Base-by-base conservation (phyloP, 2,113 vertebrate genomes). In the Perca schrenkii region DNA sequence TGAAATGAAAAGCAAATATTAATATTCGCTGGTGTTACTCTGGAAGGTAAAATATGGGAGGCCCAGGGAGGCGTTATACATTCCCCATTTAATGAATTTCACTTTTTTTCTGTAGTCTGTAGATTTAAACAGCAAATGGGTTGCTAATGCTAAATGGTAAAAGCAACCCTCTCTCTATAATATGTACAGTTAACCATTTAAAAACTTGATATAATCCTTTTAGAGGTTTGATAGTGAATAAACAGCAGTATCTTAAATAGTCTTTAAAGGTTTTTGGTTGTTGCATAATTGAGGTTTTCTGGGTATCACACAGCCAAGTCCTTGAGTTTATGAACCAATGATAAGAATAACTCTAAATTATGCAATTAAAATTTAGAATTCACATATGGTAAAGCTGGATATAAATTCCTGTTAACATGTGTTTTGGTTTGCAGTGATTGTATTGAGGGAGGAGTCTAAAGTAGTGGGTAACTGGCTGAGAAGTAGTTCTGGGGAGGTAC, bases 1-100 rank as follows among this genome's bases (percentile, higher is more conserved):
- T 90, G 14, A 94, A 95, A 95, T 96, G 94, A 96, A 96, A 96
- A 96, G 92, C 94, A 96, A 96, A 96, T 96, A 96, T 96, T 95
- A 95, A 95, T 96, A 95, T 94, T 91, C 69, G 63, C 90, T 85
- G 89, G 91, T 86, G 89, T 91, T 90, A 87, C 89, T 87, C 74
- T 90, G 94, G 94, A 93, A 93, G 92, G 91, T 77, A 82, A 83
- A 92, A 88, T 92, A 91, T 86, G 86, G 87, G 89, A 92, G 92
- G 89, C 83, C 81, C 68, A 73, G 52, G 86, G 82, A 90, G 92
- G 84, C 85, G 85, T 90, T 80, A 73, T 79, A 79, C 91, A 93
- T 94, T 95, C 93, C 93, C 69, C 68, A 63, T 84, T 91, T 92
- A 94, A 93, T 93, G 91, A 90, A 4, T 0, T 47, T 36, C 25